Conservation (phyloP, 2,113 vertebrate species). For the Thymallus thymallus region DNA sequence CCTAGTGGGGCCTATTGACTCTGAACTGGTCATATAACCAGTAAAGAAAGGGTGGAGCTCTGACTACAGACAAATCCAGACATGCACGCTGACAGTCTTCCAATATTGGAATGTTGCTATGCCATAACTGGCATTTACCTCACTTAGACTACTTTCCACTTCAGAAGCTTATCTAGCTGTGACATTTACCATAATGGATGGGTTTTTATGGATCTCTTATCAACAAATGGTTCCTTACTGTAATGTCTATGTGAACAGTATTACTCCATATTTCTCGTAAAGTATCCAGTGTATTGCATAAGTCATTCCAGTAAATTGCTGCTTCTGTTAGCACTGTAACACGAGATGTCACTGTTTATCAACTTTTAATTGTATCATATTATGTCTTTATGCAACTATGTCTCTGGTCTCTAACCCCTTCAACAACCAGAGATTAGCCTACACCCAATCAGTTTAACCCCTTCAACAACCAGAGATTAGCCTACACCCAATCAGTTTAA, state of each 20-base stretch:
- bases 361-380: background rate
- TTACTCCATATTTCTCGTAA: background rate
- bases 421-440: no score
- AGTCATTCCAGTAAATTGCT: background rate
- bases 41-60: slow-evolving; percentile 13
- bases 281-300: background rate
- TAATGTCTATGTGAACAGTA: background rate
- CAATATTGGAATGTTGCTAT: slow-evolving; percentile 16
- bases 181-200: background rate
- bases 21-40: slow-evolving; percentile 2
- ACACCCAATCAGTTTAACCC: no score
- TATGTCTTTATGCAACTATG: background rate
- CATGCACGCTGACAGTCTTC: slow-evolving; percentile 29
- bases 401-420: background rate
- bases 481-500: no score
- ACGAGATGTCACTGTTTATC: background rate
- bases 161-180: background rate
- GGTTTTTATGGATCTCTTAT: background rate
- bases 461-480: no score
- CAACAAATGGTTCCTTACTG: background rate
- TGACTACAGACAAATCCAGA: slow-evolving; percentile 35
- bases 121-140: slow-evolving; percentile 3
- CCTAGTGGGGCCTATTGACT: slow-evolving; percentile 23
- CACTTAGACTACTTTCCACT: background rate
- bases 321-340: background rate